A percentile compares a stretch with the other conserved stretches of the same genome.
Evolutionary conservation across 2,797 vertebrate species (phyloP).

Genomic region (Malacoctenus gilli): DNA sequence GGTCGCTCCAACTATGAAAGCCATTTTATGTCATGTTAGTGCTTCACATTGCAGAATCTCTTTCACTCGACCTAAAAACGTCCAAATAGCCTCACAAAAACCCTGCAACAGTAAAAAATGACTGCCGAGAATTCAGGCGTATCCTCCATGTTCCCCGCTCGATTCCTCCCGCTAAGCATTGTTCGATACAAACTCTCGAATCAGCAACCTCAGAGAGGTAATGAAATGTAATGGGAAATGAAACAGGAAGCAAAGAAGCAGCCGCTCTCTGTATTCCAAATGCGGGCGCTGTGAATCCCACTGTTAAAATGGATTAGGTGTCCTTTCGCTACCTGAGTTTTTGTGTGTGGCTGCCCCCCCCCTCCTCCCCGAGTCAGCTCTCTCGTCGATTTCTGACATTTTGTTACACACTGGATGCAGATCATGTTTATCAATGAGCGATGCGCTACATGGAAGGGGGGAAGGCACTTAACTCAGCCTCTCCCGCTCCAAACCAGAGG

Average conservation of each 20-base stretch:
- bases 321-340: constrained; percentile 54
- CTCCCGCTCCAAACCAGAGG: constrained; percentile 43
- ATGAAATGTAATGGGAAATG: constrained; percentile 50
- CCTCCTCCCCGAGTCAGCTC: constrained; percentile 61
- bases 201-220: constrained; percentile 46
- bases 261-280: constrained; percentile 43
- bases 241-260: constrained; percentile 46
- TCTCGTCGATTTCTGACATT: constrained; percentile 53
- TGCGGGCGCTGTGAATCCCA: constrained; percentile 35
- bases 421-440: constrained; percentile 67
- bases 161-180: constrained; percentile 27
- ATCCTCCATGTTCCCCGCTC: constrained; percentile 22
- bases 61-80: not conserved
- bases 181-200: constrained; percentile 46
- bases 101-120: constrained; percentile 2
- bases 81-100: constrained; percentile 15
- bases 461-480: constrained; percentile 47
- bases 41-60: not conserved
- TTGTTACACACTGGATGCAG: constrained; percentile 53
- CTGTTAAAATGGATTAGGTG: constrained; percentile 54
- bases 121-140: constrained; percentile 2
- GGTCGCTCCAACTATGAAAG: constrained; percentile 7
- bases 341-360: constrained; percentile 34
- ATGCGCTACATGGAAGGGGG: constrained; percentile 38
- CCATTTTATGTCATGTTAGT: not conserved